Evolutionary conservation across 2,888 invertebrate species (phyloP).

Genomic region (Drosophila robusta): DNA sequence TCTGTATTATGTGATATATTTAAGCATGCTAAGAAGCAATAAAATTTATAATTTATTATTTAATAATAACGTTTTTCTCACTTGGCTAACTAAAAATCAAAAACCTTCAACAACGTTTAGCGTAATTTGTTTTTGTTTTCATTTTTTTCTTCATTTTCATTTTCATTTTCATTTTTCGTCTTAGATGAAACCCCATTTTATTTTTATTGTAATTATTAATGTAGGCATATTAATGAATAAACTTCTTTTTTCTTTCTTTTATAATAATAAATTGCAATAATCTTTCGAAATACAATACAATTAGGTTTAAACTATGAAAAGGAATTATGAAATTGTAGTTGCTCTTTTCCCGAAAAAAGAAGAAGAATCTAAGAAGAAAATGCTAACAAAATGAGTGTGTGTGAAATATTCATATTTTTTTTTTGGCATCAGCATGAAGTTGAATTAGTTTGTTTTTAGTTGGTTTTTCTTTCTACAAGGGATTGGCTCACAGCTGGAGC

Average conservation of each 20-base stretch:
- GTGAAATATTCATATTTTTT: conserved; percentile 28
- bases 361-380: conserved; percentile 57
- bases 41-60: conserved; percentile 64
- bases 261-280: conserved; percentile 52
- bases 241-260: conserved; percentile 38
- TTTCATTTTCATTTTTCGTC: conserved; percentile 51
- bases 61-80: conserved; percentile 41
- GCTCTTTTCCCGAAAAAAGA: conserved; percentile 27
- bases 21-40: conserved; percentile 75
- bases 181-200: conserved; percentile 74
- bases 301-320: conserved; percentile 68
- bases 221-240: conserved; percentile 69
- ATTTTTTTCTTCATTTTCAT: conserved; percentile 26
- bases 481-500: conserved; percentile 47
- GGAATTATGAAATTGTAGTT: conserved; percentile 47
- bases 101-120: conserved; percentile 55
- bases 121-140: conserved; percentile 34
- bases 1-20: conserved; percentile 24
- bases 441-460: conserved; percentile 46
- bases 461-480: conserved; percentile 38
- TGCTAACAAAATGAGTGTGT: conserved; percentile 63
- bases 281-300: conserved; percentile 66
- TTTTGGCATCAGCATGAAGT: conserved; percentile 63
- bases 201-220: conserved; percentile 73
- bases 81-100: conserved; percentile 70